Evolutionary conservation across 2,113 vertebrate genomes (phyloP).

Genomic region (Carollia perspicillata): DNA sequence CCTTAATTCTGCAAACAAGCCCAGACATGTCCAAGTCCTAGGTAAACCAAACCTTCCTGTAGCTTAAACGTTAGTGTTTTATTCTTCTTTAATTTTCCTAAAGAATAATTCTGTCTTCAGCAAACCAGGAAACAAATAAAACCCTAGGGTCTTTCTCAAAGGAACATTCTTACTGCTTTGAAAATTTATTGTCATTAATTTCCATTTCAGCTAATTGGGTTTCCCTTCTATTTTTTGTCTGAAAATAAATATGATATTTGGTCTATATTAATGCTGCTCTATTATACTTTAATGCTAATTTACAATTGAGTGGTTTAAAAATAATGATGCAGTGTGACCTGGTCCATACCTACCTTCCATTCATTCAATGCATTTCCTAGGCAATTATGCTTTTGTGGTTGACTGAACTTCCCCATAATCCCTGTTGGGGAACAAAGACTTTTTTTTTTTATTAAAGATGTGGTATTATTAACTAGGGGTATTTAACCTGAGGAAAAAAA

Average conservation of each 20-base stretch:
- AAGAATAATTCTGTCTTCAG: conserved; percentile 3
- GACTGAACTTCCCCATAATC: background rate
- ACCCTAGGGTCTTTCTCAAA: background rate
- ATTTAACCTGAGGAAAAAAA: background rate
- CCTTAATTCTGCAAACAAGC: background rate
- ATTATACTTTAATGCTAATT: conserved; percentile 22
- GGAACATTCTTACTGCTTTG: background rate
- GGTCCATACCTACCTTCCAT: background rate
- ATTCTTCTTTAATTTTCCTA: background rate
- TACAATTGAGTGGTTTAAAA: conserved; percentile 29
- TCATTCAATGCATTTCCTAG: conserved; percentile 19
- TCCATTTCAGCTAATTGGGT: conserved; percentile 8
- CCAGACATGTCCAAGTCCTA: background rate
- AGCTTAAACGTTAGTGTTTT: background rate
- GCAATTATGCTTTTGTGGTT: background rate
- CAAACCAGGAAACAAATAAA: background rate
- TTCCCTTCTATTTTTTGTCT: background rate
- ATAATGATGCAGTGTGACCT: conserved; percentile 6
- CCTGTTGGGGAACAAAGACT: background rate
- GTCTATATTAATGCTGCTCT: background rate
- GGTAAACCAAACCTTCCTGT: background rate
- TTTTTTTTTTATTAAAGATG: conserved; percentile 16
- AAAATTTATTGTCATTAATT: conserved; percentile 26
- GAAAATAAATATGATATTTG: background rate
- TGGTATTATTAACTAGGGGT: background rate